These are phyloP conservation scores for Charanyca ferruginea DNA, from an alignment of 2,888 invertebrate genomes.

Conservation along the genomic window DNA sequence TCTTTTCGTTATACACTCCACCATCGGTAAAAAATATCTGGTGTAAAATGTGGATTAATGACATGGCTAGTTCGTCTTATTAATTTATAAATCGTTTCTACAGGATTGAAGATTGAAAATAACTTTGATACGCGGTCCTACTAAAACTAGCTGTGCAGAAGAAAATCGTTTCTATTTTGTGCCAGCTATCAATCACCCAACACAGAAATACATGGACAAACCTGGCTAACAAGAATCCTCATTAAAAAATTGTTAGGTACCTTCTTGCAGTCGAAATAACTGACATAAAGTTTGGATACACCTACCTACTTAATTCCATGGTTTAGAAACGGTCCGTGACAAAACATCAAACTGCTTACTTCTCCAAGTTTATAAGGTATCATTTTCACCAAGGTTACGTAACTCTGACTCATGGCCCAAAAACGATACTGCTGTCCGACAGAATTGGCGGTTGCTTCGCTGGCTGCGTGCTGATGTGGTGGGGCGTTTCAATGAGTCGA, in stretches of 20 bases:
- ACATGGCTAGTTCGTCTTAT: slow-evolving; percentile 4
- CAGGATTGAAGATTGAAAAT: neutral
- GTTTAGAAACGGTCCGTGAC: slow-evolving; percentile 43
- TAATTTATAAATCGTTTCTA: neutral
- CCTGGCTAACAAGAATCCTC: neutral
- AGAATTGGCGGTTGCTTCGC: slow-evolving; percentile 53
- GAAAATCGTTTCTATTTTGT: neutral
- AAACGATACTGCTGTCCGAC: slow-evolving; percentile 58
- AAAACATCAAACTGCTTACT: slow-evolving; percentile 53
- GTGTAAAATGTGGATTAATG: slow-evolving; percentile 15
- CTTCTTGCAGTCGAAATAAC: slow-evolving; percentile 14
- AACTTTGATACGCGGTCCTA: neutral
- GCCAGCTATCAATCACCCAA: neutral
- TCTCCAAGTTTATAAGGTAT: slow-evolving; percentile 61
- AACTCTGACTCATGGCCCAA: slow-evolving; percentile 68
- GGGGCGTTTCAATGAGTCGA: slow-evolving; percentile 68
- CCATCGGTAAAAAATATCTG: neutral
- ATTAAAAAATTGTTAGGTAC: slow-evolving; percentile 17
- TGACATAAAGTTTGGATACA: slow-evolving; percentile 21
- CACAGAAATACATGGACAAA: neutral
- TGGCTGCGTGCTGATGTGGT: slow-evolving; percentile 45
- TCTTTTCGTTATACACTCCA: slow-evolving; percentile 12
- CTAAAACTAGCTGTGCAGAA: neutral
- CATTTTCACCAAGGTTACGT: slow-evolving; percentile 65
- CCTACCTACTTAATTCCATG: neutral